These are phyloP conservation scores for Orthonevra nobilis DNA, from an alignment of 2,888 invertebrate species.

Conservation along the genomic window DNA sequence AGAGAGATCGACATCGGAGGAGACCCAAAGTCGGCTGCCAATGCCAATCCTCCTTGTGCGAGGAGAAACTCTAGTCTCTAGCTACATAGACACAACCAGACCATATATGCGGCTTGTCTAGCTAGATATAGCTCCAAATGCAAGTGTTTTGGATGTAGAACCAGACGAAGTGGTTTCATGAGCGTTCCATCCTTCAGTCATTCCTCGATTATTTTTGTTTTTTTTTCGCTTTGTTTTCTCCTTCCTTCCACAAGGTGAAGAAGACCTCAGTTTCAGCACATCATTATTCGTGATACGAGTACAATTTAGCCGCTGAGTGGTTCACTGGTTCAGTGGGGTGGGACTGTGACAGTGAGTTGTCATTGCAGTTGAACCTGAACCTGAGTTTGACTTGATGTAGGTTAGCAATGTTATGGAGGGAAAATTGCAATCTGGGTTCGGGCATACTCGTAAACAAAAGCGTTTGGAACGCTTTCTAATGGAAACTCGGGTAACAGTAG, in stretches of 20 bases:
- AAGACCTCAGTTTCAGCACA: too few species aligned
- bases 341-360: constrained; percentile 34
- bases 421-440: constrained; percentile 36
- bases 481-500: constrained; percentile 6
- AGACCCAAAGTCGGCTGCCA: too few species aligned
- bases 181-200: constrained; percentile 29
- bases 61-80: constrained; percentile 51
- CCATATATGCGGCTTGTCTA: too few species aligned
- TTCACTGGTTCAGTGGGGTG: constrained; percentile 10
- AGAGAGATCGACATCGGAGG: too few species aligned
- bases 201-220: not conserved
- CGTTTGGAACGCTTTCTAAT: constrained; percentile 54
- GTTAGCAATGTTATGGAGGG: constrained; percentile 55
- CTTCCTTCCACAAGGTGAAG: too few species aligned
- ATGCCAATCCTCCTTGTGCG: constrained; percentile 2
- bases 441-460: constrained; percentile 23
- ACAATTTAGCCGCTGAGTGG: constrained; percentile 20
- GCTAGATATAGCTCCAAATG: constrained; percentile 2
- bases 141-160: constrained; percentile 41
- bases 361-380: constrained; percentile 52
- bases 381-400: constrained; percentile 48
- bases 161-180: constrained; percentile 32
- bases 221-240: too few species aligned
- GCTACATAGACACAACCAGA: constrained; percentile 15
- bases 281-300: not conserved